These are phyloP conservation scores for Aldabrachelys gigantea DNA, from an alignment of 2,113 vertebrate species.

Conservation along the genomic window DNA sequence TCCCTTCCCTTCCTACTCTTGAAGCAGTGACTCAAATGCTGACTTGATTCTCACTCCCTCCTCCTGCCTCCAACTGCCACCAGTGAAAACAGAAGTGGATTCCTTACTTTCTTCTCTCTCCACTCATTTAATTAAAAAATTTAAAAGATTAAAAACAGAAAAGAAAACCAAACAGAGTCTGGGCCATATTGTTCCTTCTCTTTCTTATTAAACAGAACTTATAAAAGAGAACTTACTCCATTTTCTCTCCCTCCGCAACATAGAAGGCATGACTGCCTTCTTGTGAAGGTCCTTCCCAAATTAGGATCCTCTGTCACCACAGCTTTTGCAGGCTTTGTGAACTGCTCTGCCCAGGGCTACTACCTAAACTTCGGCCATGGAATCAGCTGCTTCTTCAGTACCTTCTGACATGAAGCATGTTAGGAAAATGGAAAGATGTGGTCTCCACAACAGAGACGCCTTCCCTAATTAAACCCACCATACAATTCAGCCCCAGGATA, in stretches of 20 bases:
- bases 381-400: neutral
- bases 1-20: rapidly evolving
- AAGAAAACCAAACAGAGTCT: neutral
- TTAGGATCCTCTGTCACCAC: neutral
- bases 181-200: neutral
- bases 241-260: neutral
- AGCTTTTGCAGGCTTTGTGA: neutral
- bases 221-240: neutral
- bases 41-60: neutral
- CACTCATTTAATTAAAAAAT: neutral
- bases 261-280: rapidly evolving
- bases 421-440: neutral
- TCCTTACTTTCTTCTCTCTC: neutral
- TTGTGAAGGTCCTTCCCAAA: neutral
- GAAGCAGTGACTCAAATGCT: neutral
- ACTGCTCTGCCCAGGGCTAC: neutral
- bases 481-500: neutral
- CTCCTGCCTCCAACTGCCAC: neutral
- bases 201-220: neutral
- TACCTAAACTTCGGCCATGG: neutral
- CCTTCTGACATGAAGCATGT: neutral
- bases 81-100: neutral
- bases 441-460: neutral
- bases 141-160: neutral
- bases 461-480: neutral